Percentiles rank a stretch among this genome's conserved stretches.
These are phyloP conservation scores for Adelognathus sp. DNA, from an alignment of 2,888 invertebrate genomes.

Conservation along the genomic window DNA sequence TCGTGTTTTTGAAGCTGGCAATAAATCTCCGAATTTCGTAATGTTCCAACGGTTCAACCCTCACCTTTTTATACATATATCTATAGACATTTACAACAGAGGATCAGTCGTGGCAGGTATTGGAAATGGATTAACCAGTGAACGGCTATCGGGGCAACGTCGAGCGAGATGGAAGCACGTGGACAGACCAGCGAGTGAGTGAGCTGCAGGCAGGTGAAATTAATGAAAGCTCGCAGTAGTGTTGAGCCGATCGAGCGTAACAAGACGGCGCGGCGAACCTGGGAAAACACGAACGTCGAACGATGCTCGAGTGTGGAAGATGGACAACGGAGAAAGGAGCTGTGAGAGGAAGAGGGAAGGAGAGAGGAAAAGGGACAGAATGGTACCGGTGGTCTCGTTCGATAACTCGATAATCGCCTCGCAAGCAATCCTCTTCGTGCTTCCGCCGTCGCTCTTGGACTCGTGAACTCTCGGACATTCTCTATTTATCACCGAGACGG, in stretches of 20 bases:
- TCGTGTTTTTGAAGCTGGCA: too few relatives aligned
- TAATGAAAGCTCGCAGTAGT: conserved; percentile 49
- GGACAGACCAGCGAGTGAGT: conserved; percentile 8
- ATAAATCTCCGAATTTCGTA: too few relatives aligned
- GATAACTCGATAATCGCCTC: conserved; percentile 60
- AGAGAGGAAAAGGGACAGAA: conserved; percentile 30
- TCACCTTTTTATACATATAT: too few relatives aligned
- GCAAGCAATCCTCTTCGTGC: conserved; percentile 57
- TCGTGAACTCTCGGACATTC: conserved; percentile 39
- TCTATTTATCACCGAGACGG: conserved; percentile 46
- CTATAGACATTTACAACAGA: neutral
- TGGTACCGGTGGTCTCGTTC: conserved; percentile 48
- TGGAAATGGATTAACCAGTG: conserved; percentile 38
- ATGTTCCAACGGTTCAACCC: too few relatives aligned
- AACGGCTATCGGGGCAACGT: conserved; percentile 25
- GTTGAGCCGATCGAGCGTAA: conserved; percentile 46
- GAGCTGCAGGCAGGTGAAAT: conserved; percentile 43
- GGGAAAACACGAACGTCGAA: conserved; percentile 41
- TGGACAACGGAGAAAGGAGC: conserved; percentile 12
- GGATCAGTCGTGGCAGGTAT: conserved; percentile 21
- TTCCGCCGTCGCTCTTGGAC: conserved; percentile 47
- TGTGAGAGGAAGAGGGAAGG: neutral
- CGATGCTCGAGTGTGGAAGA: conserved; percentile 13
- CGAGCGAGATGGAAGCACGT: conserved; percentile 11
- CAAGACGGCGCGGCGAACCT: conserved; percentile 16